Conservation (phyloP, 1,140 invertebrate genomes). For the Drosophila tropicalis region DNA sequence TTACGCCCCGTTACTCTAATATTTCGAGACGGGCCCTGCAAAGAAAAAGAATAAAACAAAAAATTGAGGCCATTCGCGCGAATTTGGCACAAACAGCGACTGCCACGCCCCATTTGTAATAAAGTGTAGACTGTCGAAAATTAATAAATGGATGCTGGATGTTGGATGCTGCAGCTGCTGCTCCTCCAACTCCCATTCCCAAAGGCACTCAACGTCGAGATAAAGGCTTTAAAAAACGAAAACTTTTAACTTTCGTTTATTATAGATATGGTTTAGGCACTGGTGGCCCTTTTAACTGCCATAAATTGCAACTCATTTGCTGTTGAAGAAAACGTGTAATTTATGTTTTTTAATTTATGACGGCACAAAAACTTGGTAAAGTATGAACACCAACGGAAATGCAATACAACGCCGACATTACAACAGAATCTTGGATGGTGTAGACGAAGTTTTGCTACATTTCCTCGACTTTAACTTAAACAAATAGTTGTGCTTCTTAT, state of each 20-base stretch:
- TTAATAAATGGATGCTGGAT: constrained; percentile 69
- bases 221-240: constrained; percentile 46
- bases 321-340: constrained; percentile 31
- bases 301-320: constrained; percentile 56
- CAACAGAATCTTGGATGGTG: neutral
- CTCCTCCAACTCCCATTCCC: neutral
- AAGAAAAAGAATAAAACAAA: neutral
- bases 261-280: neutral
- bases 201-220: neutral
- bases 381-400: neutral
- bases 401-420: neutral
- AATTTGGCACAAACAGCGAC: constrained; percentile 9
- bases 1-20: constrained; percentile 21
- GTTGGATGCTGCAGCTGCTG: constrained; percentile 11
- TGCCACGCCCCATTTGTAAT: constrained; percentile 59
- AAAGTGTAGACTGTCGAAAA: constrained; percentile 63
- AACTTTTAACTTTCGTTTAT: constrained; percentile 30
- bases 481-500: no score
- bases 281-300: constrained; percentile 31
- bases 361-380: constrained; percentile 25
- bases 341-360: constrained; percentile 52
- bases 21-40: constrained; percentile 18
- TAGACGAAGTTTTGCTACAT: no score
- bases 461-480: no score
- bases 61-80: constrained; percentile 39